Evolutionary conservation across 2,113 vertebrate species (phyloP), one percentile per base, ranked within the genome.

Genomic region (Oreamnos americanus): DNA sequence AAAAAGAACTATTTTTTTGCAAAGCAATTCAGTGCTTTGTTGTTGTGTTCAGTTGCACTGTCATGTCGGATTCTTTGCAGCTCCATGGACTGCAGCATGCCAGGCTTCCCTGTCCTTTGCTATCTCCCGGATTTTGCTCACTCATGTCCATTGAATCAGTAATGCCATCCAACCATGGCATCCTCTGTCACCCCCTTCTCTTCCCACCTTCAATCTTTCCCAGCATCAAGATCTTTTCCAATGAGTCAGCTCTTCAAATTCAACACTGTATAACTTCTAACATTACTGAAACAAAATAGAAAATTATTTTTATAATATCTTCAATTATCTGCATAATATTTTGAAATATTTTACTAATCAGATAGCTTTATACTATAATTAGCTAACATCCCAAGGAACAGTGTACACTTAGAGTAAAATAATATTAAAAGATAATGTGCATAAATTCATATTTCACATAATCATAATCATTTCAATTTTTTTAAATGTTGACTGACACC

Each of bases 301-400:
- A 95, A 96, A 93, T 76, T 87, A 33, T 51, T 28, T 76, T 87
- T 36, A 81, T 81, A 81, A 81, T 33, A 81, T 81, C 16, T 81
- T 81, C 78, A 81, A 81, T 51, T 51, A 81, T n/a, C 47, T 51
- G 47, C 47, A n/a, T 81, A 81, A 21, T 90, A 82, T 95, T 57
- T 92, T 96, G 28, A 67, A 87, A 53, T 91, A 86, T n/a, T 95
- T 94, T 92, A 21, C 82, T 90, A 83, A 62, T 67, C 21, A 71
- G 8, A 81, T 49, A 96, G 45, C 45, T 95, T 93, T 95, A 47
- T 94, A 30, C 14, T 71, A 55, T 87, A 19, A 71, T 76, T 95
- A 92, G 33, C 39, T 92, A 87, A 76, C 16, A 55, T 90, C 47
- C 81, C 74, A 90, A 45, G 16, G 64, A 87, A 47, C 2, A 92